A percentile compares a stretch with the other conserved stretches of the same genome.
phyloP scores from a whole-genome alignment of 1,140 invertebrate species.

The Pseudomyrmex gracilis region DNA sequence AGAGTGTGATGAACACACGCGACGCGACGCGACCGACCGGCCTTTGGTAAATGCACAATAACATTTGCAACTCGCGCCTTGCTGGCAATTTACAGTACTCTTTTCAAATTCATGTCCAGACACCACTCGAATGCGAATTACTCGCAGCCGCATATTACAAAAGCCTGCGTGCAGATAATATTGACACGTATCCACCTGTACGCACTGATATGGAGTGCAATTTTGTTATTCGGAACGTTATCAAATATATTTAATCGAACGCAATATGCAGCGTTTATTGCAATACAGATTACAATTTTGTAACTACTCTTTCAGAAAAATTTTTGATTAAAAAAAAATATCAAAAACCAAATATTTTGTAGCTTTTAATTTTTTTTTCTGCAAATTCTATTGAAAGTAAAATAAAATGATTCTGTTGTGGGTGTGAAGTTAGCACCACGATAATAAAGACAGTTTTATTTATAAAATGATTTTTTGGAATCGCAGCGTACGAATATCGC shows the following conservation, averaged over 20 bases:
- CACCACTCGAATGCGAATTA: constrained; percentile 61
- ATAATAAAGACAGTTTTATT: constrained; percentile 1
- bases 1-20: constrained; percentile 24
- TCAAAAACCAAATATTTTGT: neutral
- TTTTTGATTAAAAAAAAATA: constrained; percentile 8
- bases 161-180: constrained; percentile 55
- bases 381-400: neutral
- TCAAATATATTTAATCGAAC: constrained; percentile 62
- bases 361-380: constrained; percentile 8
- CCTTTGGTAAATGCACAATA: constrained; percentile 55
- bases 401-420: neutral
- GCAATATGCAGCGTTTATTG: neutral
- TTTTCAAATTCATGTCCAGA: constrained; percentile 47
- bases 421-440: no score
- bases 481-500: constrained; percentile 1
- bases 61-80: constrained; percentile 38
- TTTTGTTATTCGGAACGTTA: constrained; percentile 69
- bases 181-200: constrained; percentile 66
- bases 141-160: constrained; percentile 63
- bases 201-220: constrained; percentile 66
- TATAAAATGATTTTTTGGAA: constrained; percentile 8
- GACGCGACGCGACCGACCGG: constrained; percentile 10
- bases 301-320: neutral
- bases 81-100: constrained; percentile 31
- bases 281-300: constrained; percentile 9